Conservation (phyloP, 1,140 invertebrate genomes). For the Phthorimaea operculella region DNA sequence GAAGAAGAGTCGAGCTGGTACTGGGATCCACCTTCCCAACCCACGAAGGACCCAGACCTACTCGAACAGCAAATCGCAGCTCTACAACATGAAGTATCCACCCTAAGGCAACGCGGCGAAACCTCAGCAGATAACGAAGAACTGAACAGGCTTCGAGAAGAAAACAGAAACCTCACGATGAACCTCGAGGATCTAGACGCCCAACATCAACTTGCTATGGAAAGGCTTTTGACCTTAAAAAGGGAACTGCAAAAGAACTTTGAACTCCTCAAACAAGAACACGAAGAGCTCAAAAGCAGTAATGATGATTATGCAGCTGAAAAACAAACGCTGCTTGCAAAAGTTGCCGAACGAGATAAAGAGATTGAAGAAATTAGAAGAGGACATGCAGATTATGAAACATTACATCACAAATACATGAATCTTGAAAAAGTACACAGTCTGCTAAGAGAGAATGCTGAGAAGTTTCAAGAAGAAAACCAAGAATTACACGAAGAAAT, state of each 20-base stretch:
- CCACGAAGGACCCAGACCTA: slow-evolving; percentile 28
- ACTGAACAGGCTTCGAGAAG: slow-evolving; percentile 53
- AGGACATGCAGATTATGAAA: slow-evolving; percentile 45
- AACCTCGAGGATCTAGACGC: slow-evolving; percentile 79
- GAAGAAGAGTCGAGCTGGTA: slow-evolving; percentile 69
- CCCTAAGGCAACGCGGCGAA: slow-evolving; percentile 45
- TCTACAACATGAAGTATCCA: slow-evolving; percentile 53
- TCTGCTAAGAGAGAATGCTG: slow-evolving; percentile 56
- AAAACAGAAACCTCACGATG: slow-evolving; percentile 67
- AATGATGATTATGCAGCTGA: slow-evolving; percentile 60
- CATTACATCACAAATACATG: slow-evolving; percentile 58
- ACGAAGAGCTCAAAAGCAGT: slow-evolving; percentile 64
- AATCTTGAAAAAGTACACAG: slow-evolving; percentile 61
- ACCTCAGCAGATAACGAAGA: slow-evolving; percentile 31
- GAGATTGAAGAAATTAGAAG: slow-evolving; percentile 43
- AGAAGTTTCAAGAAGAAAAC: slow-evolving; percentile 64
- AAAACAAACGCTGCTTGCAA: slow-evolving; percentile 57
- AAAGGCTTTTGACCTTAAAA: slow-evolving; percentile 72
- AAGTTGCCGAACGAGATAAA: slow-evolving; percentile 62
- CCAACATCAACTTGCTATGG: slow-evolving; percentile 77
- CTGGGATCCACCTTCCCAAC: slow-evolving; percentile 63
- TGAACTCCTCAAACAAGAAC: slow-evolving; percentile 68
- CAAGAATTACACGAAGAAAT: slow-evolving; percentile 64
- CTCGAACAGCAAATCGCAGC: slow-evolving; percentile 49
- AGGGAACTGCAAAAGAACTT: slow-evolving; percentile 73